Base-by-base conservation (phyloP, 2,888 invertebrate genomes). In the Chloromyia formosa region DNA sequence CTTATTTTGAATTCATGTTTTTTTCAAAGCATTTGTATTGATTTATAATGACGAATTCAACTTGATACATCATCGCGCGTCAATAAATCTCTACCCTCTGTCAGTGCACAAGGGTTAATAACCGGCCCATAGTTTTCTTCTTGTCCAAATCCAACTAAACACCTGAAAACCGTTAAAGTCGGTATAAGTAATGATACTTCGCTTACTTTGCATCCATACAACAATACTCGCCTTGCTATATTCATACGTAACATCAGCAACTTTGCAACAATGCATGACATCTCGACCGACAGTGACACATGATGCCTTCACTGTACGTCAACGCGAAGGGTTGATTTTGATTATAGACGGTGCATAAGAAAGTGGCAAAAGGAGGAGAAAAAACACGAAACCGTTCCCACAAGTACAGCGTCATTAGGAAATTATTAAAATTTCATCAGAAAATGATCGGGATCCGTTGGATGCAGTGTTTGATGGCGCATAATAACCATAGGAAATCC, bases 401-500 rank as follows among this genome's bases (percentile, higher is more conserved):
- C 62, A 54, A 62, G 53, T 45, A 20, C 42, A 20, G 18, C 60
- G 49, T 76, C 74, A 76, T 76, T 76, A 76, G 74, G 54, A 76
- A 76, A 76, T 66, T 76, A 76, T 76, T 76, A 76, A 76, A 76
- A 76, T 74, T 76, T 74, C 74, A 74, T 76, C 76, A 76, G 58
- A 64, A 53, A 45, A 62, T 66, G 56, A 66, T 68, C 68, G 27
- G 3, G 53, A 27, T 42, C 14, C 42, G 18, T 16, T 54, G 69
- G 27, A 35, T 73, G 22, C 53, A 42, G 42, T 54, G 74, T 23
- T 18, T 58, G 61, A 53, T 74, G 60, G 68, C 69, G 27, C 58
- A 23, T 75, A 75, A 74, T 75, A 68, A 74, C 75, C 75, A 61
- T 53, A 23, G 40, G 61, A 69, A 62, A 75, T 74, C 71, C 45